Evolutionary conservation across 2,888 invertebrate species (phyloP).

Genomic region (Malacosoma neustria): DNA sequence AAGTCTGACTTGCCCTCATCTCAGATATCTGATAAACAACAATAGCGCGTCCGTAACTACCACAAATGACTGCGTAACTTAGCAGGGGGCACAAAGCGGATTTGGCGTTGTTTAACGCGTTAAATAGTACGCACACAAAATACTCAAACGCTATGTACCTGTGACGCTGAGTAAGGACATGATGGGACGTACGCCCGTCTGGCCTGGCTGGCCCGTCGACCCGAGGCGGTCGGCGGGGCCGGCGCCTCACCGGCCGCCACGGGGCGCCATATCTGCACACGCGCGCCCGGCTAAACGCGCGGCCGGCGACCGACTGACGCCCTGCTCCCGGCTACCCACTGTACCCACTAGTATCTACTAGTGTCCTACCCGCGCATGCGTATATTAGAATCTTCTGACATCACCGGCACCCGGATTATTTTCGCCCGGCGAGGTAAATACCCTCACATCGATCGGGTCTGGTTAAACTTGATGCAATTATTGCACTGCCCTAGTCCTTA

Average conservation of each 20-base stretch:
- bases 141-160: slow-evolving; percentile 56
- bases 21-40: slow-evolving; percentile 32
- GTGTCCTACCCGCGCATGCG: slow-evolving; percentile 29
- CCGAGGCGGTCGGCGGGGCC: slow-evolving; percentile 73
- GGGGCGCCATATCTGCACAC: slow-evolving; percentile 64
- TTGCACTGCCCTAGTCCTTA: slow-evolving; percentile 67
- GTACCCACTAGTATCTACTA: slow-evolving; percentile 12
- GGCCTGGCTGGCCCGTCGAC: slow-evolving; percentile 68
- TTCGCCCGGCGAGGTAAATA: slow-evolving; percentile 73
- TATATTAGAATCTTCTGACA: slow-evolving; percentile 43
- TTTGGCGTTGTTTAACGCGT: slow-evolving; percentile 9
- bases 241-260: slow-evolving; percentile 73
- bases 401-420: slow-evolving; percentile 72
- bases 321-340: slow-evolving; percentile 16
- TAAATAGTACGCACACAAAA: slow-evolving; percentile 18
- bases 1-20: slow-evolving; percentile 13
- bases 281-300: slow-evolving; percentile 60
- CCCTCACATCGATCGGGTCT: slow-evolving; percentile 72
- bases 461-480: slow-evolving; percentile 73
- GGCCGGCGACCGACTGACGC: slow-evolving; percentile 61
- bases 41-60: slow-evolving; percentile 43
- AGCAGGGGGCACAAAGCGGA: slow-evolving; percentile 35
- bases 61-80: slow-evolving; percentile 36
- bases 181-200: slow-evolving; percentile 53
- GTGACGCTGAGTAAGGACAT: slow-evolving; percentile 76